phyloP scores from a whole-genome alignment of 2,888 invertebrate species.

The Agonopterix subpropinquella region DNA sequence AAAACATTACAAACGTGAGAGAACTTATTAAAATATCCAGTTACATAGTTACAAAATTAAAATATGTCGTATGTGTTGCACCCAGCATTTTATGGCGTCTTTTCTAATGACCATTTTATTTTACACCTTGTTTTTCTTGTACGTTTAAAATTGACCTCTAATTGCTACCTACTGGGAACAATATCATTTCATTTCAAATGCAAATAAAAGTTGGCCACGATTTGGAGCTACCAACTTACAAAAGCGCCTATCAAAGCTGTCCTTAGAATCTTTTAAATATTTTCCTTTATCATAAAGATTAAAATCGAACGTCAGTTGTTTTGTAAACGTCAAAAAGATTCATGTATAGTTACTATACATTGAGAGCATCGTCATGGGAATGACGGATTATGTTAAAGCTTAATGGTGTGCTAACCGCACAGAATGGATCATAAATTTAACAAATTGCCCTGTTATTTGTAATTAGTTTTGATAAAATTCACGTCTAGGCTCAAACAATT shows the following conservation, averaged over 20 bases:
- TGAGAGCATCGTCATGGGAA: conserved; percentile 21
- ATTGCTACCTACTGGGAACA: too few relatives aligned
- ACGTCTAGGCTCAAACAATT: conserved; percentile 16
- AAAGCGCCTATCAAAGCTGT: too few relatives aligned
- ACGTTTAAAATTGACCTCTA: too few relatives aligned
- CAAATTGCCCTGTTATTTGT: conserved; percentile 27
- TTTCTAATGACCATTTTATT: neutral
- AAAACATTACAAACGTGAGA: conserved; percentile 17
- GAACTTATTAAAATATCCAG: conserved; percentile 24
- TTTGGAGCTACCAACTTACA: too few relatives aligned
- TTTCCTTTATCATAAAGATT: too few relatives aligned
- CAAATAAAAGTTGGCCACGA: too few relatives aligned
- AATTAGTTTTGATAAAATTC: conserved; percentile 22
- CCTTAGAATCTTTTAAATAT: too few relatives aligned
- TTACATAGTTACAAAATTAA: conserved; percentile 9
- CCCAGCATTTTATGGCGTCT: neutral
- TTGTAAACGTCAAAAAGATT: too few relatives aligned
- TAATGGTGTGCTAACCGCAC: conserved; percentile 30
- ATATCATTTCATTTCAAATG: too few relatives aligned
- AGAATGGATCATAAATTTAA: conserved; percentile 32
- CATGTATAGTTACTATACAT: conserved; percentile 1
- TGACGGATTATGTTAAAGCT: conserved; percentile 22
- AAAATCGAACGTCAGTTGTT: too few relatives aligned
- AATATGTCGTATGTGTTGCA: conserved; percentile 4
- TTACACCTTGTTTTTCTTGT: too few relatives aligned